Base-by-base conservation (phyloP, 2,113 vertebrate genomes). In the Thymallus thymallus region DNA sequence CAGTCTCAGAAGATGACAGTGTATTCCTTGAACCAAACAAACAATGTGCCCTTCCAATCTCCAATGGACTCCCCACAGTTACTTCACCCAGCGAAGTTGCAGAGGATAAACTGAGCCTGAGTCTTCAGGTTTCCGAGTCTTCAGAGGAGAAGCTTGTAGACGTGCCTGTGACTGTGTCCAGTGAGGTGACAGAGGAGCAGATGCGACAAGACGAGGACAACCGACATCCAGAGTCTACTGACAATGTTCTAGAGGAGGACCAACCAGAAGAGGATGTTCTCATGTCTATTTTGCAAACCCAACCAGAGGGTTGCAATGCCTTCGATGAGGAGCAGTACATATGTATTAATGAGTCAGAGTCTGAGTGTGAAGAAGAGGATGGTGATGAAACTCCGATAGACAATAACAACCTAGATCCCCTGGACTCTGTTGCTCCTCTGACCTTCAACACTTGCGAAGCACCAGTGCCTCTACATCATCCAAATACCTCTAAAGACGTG, bases 31-130 rank as follows among this genome's bases (percentile, higher is more conserved):
- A 87, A 1, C 82, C 89, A 0, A 74, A 85, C 71, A 82, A 75
- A 0, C 71, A 88, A 63, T 91, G 84, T 86, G 91, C 92, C 14
- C 86, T 88, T 0, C 0, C 90, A 69, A 76, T 56, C 22, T 29
- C 80, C 0, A 61, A 78, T 30, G 84, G 86, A 1, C 14, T 72
- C 22, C 61, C 68, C 30, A 56, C 10, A 1, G 71, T 75, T 3
- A 0, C 2, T 4, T 2, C 1, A 3, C 4, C 74, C 1, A 55
- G 69, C 12, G 30, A 64, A 5, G 75, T 82, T 51, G 18, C 26
- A 0, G 14, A n/a, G 35, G 35, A 41, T 23, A 20, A 55, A n/a
- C 75, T 29, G 20, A 62, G 61, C 22, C 74, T 41, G 10, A 51
- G 32, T 26, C 56, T 69, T 16, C 70, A 75, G 5, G 22, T 30